Percentiles rank a stretch among this genome's conserved stretches.
Conservation (phyloP, 1,140 invertebrate genomes). For the Streblospio benedicti region DNA sequence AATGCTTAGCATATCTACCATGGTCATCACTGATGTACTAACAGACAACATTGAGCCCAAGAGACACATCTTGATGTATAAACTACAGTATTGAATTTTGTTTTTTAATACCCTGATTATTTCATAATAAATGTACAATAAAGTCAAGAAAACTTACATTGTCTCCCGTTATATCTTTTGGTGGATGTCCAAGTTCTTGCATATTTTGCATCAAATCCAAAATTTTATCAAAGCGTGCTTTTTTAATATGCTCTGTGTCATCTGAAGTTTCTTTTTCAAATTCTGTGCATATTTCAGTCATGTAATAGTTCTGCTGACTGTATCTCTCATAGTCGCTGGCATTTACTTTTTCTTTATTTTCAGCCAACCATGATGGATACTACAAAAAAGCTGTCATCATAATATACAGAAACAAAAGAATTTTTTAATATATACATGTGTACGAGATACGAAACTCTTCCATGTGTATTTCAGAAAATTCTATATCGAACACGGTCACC, state of each 20-base stretch:
- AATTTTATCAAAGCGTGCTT: conserved; percentile 66
- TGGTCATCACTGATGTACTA: too few relatives aligned
- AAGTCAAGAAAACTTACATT: conserved; percentile 28
- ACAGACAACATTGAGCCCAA: too few relatives aligned
- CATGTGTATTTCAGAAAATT: neutral
- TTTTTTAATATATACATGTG: neutral
- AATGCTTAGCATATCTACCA: too few relatives aligned
- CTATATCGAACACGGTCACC: neutral
- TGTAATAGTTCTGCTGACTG: conserved; percentile 65
- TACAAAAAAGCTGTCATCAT: conserved; percentile 41
- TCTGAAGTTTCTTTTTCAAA: conserved; percentile 64
- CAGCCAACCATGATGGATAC: conserved; percentile 73
- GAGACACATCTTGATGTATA: too few relatives aligned
- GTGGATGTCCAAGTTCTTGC: conserved; percentile 75
- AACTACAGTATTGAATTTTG: too few relatives aligned
- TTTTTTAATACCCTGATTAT: too few relatives aligned
- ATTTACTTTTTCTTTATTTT: conserved; percentile 61
- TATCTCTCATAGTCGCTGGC: conserved; percentile 60
- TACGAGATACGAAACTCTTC: neutral
- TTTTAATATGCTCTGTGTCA: conserved; percentile 65
- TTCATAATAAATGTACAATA: neutral
- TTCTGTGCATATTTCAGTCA: conserved; percentile 64
- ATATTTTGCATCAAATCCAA: conserved; percentile 76
- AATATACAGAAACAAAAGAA: neutral
- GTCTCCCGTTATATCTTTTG: conserved; percentile 72